Conservation (phyloP, 2,888 invertebrate genomes). For the Bruchidius siliquastri region DNA sequence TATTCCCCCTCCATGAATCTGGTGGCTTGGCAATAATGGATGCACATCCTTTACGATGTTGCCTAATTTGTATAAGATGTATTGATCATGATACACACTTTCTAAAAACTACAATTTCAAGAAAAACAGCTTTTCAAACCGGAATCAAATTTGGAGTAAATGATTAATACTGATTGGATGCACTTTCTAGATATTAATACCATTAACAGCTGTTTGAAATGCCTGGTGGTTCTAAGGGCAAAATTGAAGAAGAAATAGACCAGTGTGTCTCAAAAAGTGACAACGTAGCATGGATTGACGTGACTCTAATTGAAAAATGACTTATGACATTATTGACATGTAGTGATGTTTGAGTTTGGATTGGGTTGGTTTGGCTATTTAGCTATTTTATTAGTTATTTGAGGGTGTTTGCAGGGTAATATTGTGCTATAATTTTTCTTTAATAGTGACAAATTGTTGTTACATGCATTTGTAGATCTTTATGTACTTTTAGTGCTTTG, state of each 20-base stretch:
- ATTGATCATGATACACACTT: not conserved
- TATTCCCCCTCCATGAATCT: not conserved
- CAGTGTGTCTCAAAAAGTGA: not conserved
- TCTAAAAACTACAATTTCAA: not conserved
- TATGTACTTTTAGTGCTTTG: no score
- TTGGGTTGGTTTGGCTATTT: not conserved
- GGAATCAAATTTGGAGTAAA: not conserved
- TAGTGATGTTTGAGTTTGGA: no score
- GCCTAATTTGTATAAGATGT: not conserved
- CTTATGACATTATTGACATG: not conserved
- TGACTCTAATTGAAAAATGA: not conserved
- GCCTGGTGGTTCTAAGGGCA: not conserved
- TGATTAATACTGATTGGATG: not conserved
- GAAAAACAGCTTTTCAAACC: not conserved
- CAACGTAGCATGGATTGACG: not conserved
- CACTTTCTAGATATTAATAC: not conserved
- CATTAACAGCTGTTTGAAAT: not conserved
- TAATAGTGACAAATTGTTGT: no score
- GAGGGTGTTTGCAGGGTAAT: no score
- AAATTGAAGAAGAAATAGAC: not conserved
- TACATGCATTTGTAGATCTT: no score
- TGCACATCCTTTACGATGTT: not conserved
- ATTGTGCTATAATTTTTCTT: no score
- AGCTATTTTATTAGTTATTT: no score
- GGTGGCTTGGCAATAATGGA: not conserved